Evolutionary conservation across 2,888 invertebrate genomes (phyloP), one percentile per base, ranked within the genome.

Genomic region (Coenonympha glycerion): DNA sequence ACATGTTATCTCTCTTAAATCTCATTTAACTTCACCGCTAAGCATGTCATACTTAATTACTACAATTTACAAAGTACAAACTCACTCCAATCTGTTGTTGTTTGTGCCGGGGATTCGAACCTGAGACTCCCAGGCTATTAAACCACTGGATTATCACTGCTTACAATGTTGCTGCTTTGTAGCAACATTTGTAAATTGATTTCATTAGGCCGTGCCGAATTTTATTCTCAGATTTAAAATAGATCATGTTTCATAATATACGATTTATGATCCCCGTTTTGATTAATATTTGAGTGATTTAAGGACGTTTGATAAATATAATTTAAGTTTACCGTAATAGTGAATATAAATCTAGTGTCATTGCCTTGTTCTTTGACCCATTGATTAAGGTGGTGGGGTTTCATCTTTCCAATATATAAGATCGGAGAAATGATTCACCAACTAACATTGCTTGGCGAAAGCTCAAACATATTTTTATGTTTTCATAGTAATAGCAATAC

Each of bases 391-490:
- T 76, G 81, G 85, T 80, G 45, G 79, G 75, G 56, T 65, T 69
- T 68, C 63, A 66, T 68, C 59, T 68, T 67, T 66, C 63, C 67
- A 65, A 76, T 85, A 86, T 86, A 85, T 76, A 85, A 76, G 68
- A 71, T 61, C 69, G 66, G 71, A 72, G 80, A 76, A 73, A 76
- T 77, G 77, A 69, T 76, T 70, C 74, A 74, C 64, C 66, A 66
- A 62, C 69, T 80, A 75, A 75, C 78, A 79, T 73, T 69, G 72
- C 61, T 57, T 47, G 66, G 70, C 68, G 71, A 77, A 80, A 83
- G 76, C 69, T 70, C 63, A 61, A 54, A 63, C 49, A 55, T 54
- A 63, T 52, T 47, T n/a, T n/a, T n/a, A n/a, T n/a, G n/a, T n/a
- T n/a, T n/a, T 37, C 34, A 44, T 34, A 31, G 21, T 13, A 13